Evolutionary conservation across 2,797 vertebrate species (phyloP).

Genomic region (Sarcophilus harrisii): DNA sequence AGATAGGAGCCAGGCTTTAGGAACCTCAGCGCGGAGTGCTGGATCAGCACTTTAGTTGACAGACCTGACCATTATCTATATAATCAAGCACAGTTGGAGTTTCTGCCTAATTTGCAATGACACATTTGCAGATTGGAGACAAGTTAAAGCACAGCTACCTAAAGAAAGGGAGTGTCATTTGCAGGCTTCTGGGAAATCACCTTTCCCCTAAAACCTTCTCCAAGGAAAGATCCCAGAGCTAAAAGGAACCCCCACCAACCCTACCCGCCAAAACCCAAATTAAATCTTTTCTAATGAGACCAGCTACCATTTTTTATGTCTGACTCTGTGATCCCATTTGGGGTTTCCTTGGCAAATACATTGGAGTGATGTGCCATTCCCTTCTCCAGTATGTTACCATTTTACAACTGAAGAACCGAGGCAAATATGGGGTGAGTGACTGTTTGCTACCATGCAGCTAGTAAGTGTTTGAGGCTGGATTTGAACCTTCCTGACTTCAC

Average conservation of each 20-base stretch:
- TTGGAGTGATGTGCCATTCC: neutral
- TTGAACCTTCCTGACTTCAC: neutral
- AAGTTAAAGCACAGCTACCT: constrained; percentile 16
- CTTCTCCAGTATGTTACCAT: neutral
- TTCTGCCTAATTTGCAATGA: constrained; percentile 15
- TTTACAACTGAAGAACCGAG: neutral
- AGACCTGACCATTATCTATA: neutral
- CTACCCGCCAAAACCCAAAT: neutral
- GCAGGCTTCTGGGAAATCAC: neutral
- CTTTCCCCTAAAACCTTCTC: neutral
- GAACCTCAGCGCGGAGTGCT: neutral
- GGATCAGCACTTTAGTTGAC: neutral
- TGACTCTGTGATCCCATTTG: neutral
- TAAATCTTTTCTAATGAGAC: neutral
- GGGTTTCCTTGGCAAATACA: neutral
- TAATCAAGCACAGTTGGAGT: neutral
- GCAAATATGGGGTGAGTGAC: neutral
- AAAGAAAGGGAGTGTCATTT: constrained; percentile 13
- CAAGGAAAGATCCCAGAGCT: neutral
- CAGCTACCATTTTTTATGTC: neutral
- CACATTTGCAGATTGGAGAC: constrained; percentile 12
- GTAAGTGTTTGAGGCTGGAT: neutral
- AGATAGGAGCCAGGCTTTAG: neutral
- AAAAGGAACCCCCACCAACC: neutral
- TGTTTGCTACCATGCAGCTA: neutral